Evolutionary conservation across 2,888 invertebrate species (phyloP), one percentile per base, ranked within the genome.

Genomic region (Arenicola marina): DNA sequence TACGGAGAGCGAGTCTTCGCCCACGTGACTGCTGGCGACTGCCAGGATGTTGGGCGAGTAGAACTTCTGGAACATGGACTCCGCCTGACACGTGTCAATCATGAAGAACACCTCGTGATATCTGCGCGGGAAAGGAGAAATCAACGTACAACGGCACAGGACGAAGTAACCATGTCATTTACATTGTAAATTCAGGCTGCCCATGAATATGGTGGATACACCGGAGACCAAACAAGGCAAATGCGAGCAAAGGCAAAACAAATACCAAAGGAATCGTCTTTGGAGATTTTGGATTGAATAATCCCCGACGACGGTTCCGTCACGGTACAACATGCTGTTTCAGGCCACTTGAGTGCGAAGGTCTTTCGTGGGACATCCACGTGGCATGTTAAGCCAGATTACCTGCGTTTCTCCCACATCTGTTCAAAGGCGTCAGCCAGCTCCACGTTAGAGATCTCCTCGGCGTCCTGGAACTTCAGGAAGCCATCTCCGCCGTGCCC

Each of bases 381-480:
- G n/a, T n/a, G n/a, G n/a, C n/a, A n/a, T n/a, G n/a, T n/a, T n/a
- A 38, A 24, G 53, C 4, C 24, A 32, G 4, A 4, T 4, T 73
- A 92, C 91, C 96, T 89, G 83, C 91, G 89, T 80, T 99, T 98
- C 79, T 98, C 95, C 94, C 96, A 97, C 99, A 99, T 99, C 85
- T 99, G 98, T 81, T 99, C 96, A 59, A 99, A 88, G 24, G 98
- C 98, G 88, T 99, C 98, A 24, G 97, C 98, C 75, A 99, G 85
- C 82, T 99, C 99, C 76, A 96, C 93, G 83, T 93, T 96, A 1
- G 98, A 98, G 28, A 99, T 93, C 85, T 99, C 99, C 80, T 99
- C 97, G 0, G 97, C 94, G 82, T 99, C 98, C 86, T 99, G 99
- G 81, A 99, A 99, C 84, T 99, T 99, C 0, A 99, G 86, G 81